Conservation (phyloP, 2,888 invertebrate genomes). For the Ernsta delagoae region DNA sequence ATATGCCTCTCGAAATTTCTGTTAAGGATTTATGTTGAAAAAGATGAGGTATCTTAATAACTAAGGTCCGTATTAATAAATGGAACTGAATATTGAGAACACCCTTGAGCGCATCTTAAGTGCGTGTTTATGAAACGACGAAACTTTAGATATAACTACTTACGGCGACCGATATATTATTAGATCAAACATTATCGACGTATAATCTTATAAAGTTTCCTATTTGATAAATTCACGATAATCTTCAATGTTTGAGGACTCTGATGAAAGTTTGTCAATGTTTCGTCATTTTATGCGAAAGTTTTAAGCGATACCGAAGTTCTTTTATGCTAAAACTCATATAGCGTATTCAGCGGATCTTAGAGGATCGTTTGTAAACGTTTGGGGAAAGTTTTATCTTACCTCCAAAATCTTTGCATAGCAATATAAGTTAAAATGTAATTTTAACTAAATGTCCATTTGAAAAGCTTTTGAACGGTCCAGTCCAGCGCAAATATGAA, state of each 20-base stretch:
- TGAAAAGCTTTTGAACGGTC: not conserved
- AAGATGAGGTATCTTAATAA: too few species aligned
- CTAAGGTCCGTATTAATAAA: too few species aligned
- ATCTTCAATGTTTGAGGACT: not conserved
- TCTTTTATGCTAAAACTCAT: not conserved
- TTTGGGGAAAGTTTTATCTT: not conserved
- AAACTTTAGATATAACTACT: too few species aligned
- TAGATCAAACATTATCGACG: too few species aligned
- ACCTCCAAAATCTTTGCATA: not conserved
- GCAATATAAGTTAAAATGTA: not conserved
- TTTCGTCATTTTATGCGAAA: not conserved
- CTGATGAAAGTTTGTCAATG: constrained; percentile 4
- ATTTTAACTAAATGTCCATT: not conserved
- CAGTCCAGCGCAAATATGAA: too few species aligned
- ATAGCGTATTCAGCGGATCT: not conserved
- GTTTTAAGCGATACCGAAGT: not conserved
- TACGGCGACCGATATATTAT: too few species aligned
- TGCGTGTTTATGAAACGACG: too few species aligned
- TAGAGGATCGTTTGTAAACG: not conserved
- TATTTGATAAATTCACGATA: not conserved
- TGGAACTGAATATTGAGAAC: too few species aligned
- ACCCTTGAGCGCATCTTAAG: too few species aligned
- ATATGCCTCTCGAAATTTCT: too few species aligned
- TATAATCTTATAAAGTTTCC: not conserved
- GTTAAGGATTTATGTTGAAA: too few species aligned